Evolutionary conservation across 1,140 invertebrate species (phyloP).

Genomic region (Lutraria rhynchaena): DNA sequence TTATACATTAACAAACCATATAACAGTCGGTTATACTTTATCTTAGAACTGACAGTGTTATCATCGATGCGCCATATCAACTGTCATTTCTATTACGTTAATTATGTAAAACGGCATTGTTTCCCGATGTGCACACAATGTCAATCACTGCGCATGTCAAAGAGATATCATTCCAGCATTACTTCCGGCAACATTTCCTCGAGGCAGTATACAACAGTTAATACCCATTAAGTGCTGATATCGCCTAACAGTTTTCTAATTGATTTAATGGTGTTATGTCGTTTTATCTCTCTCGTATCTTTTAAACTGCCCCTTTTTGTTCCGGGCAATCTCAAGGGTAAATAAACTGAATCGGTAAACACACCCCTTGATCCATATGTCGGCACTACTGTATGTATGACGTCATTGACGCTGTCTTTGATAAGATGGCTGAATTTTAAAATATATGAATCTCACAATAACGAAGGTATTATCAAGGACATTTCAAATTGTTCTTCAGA

Average conservation of each 20-base stretch:
- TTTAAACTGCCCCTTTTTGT: background rate
- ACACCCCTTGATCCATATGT: no score
- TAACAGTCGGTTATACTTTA: no score
- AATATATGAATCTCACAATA: no score
- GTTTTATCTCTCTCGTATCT: conserved; percentile 10
- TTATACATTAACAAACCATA: no score
- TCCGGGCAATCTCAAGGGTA: no score
- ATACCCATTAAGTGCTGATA: conserved; percentile 19
- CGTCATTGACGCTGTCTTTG: no score
- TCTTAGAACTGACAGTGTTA: no score
- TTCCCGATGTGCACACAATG: background rate
- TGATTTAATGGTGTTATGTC: conserved; percentile 15
- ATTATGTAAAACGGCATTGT: conserved; percentile 27
- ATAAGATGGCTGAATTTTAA: no score
- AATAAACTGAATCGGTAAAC: no score
- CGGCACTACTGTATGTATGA: no score
- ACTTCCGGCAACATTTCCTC: conserved; percentile 17
- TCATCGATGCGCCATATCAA: background rate
- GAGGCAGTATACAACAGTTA: conserved; percentile 16
- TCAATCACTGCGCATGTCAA: background rate
- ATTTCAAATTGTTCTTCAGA: no score
- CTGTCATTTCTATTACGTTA: conserved; percentile 30
- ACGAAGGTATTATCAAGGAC: no score
- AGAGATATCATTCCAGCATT: conserved; percentile 16
- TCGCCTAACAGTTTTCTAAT: conserved; percentile 29